Evolutionary conservation across 2,797 vertebrate genomes (phyloP), one percentile per base, ranked within the genome.

Genomic region (Gymnoscopelus braueri): DNA sequence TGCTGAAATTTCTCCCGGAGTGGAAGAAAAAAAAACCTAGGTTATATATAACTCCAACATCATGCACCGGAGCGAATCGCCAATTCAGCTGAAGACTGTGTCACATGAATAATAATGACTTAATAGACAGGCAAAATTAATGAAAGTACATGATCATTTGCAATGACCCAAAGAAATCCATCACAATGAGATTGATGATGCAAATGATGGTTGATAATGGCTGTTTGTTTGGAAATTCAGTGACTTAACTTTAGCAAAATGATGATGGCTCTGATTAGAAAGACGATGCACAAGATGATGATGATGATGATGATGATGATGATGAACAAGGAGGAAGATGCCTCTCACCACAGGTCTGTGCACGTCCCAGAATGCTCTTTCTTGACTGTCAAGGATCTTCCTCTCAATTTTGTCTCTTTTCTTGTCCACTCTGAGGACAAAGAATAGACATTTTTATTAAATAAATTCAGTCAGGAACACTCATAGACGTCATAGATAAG

Each of bases 401-500:
- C 97, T 95, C 88, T 99, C 97, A 70, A 98, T 96, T 92, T 98
- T 99, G 92, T 99, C 97, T 90, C 97, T 95, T 91, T 99, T 99
- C 92, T 97, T 98, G 92, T 99, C 97, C 69, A 99, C 97, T 91
- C 97, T 99, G 92, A 56, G 51, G 53, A 67, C 57, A 54, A 69
- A 59, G 67, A 49, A 59, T 8, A 75, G 5, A 57, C 23, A 65
- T 70, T 64, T 62, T 48, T 51, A 51, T 51, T 51, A 44, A n/a
- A 52, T 15, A 32, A 7, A 12, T n/a, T 59, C 12, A 6, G 15
- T 7, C 9, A 26, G 11, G 5, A 50, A 15, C 26, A 19, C 19
- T 19, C 19, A 19, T 19, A 19, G 53, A 44, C 13, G 10, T 67
- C 49, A 48, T 55, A 29, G 26, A 29, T 29, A 29, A 4, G 26